phyloP scores from a whole-genome alignment of 2,113 vertebrate species.

The Microcebus jonahi region DNA sequence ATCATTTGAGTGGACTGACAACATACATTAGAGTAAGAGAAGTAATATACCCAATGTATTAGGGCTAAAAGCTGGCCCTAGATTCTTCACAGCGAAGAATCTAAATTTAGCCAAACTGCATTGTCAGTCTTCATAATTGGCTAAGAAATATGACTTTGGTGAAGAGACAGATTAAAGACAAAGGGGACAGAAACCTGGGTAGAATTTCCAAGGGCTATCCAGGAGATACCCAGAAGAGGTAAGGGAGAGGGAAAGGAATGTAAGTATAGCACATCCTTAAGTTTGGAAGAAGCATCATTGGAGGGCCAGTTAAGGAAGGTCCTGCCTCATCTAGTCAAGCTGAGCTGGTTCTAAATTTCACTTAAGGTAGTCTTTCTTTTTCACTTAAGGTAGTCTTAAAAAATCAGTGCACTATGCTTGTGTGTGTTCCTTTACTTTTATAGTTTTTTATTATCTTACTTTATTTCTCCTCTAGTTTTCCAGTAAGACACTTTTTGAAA shows the following conservation, averaged over 20 bases:
- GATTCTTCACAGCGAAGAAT: background rate
- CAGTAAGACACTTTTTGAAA: background rate
- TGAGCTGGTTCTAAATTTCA: background rate
- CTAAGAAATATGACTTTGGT: background rate
- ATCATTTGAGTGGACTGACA: background rate
- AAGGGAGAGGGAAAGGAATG: background rate
- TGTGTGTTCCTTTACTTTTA: background rate
- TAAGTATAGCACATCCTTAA: background rate
- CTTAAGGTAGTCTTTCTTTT: background rate
- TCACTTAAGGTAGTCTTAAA: background rate
- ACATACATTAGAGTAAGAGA: background rate
- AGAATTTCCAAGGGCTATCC: background rate
- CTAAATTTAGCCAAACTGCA: background rate
- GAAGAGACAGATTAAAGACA: background rate
- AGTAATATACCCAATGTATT: background rate
- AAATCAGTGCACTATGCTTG: background rate
- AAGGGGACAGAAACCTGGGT: background rate
- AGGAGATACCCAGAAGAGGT: background rate
- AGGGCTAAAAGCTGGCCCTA: background rate
- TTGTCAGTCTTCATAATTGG: background rate
- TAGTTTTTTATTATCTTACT: background rate
- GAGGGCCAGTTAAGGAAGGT: background rate
- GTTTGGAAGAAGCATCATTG: background rate
- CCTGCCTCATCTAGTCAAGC: background rate
- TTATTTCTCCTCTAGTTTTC: background rate